Percentiles rank a stretch among this genome's conserved stretches.
Conservation (phyloP, 2,113 vertebrate species). For the Clarias gariepinus region DNA sequence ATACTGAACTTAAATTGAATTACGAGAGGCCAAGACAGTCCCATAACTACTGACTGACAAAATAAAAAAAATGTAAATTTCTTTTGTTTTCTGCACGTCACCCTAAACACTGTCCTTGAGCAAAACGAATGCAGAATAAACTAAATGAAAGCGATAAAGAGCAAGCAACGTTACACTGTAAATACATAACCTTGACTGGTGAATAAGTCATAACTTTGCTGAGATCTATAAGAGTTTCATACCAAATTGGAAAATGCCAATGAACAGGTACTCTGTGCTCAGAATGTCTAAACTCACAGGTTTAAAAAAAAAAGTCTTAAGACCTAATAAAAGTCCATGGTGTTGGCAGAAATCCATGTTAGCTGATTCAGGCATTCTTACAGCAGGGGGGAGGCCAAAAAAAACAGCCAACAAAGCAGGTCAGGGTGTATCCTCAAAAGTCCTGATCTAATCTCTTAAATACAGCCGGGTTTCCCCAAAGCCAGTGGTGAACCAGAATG, state of each 20-base stretch:
- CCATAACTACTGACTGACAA: background rate
- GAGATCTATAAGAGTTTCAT: background rate
- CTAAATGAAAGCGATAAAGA: background rate
- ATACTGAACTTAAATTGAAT: background rate
- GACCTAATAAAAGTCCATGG: background rate
- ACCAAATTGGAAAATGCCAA: background rate
- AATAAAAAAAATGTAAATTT: background rate
- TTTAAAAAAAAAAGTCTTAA: background rate
- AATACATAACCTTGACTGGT: background rate
- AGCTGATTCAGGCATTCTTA: background rate
- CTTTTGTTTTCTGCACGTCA: background rate
- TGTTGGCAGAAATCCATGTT: background rate
- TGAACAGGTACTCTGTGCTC: background rate
- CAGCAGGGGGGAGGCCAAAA: too few relatives aligned
- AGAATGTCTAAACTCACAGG: background rate
- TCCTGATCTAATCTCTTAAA: background rate
- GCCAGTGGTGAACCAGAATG: background rate
- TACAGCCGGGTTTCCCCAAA: background rate
- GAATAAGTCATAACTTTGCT: background rate
- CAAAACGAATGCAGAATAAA: background rate
- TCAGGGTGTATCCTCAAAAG: too few relatives aligned
- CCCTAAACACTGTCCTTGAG: background rate
- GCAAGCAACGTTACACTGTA: background rate
- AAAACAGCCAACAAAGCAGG: background rate
- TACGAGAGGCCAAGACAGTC: too few relatives aligned